Evolutionary conservation across 2,113 vertebrate genomes (phyloP).

Genomic region (Lophotis ruficrista): DNA sequence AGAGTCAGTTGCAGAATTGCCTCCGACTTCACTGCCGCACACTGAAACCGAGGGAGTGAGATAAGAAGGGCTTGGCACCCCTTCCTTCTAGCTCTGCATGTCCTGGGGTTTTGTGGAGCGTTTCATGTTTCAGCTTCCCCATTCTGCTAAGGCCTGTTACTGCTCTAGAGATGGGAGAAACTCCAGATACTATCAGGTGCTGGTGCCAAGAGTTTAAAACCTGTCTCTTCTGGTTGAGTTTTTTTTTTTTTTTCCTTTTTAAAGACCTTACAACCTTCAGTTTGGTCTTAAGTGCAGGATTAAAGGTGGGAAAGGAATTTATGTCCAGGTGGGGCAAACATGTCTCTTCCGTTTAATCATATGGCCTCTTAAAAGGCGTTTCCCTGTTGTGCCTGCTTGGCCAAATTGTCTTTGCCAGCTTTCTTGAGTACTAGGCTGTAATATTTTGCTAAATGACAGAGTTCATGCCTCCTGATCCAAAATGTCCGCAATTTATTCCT

Average conservation of each 20-base stretch:
- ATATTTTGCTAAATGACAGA: background rate
- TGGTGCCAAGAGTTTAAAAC: background rate
- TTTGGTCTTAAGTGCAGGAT: background rate
- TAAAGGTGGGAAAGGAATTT: constrained; percentile 15
- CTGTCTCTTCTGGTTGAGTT: background rate
- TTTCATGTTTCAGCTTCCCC: constrained; percentile 27
- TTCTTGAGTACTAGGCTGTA: background rate
- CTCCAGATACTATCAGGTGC: background rate
- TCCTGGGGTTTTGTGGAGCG: background rate
- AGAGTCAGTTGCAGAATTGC: constrained; percentile 13
- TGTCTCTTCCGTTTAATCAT: background rate
- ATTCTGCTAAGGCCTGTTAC: background rate
- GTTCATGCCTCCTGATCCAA: background rate
- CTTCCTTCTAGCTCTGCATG: background rate
- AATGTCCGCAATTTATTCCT: background rate
- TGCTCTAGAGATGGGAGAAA: background rate
- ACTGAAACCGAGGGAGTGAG: background rate
- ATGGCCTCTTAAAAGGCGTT: background rate
- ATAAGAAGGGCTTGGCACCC: constrained; percentile 38
- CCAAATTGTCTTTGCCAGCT: background rate
- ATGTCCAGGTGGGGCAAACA: background rate
- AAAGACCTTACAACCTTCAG: background rate
- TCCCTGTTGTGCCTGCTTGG: background rate
- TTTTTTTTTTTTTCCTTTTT: background rate
- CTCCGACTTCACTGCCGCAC: background rate